phyloP scores from a whole-genome alignment of 2,797 vertebrate species.

The Leptatherina wallacei region DNA sequence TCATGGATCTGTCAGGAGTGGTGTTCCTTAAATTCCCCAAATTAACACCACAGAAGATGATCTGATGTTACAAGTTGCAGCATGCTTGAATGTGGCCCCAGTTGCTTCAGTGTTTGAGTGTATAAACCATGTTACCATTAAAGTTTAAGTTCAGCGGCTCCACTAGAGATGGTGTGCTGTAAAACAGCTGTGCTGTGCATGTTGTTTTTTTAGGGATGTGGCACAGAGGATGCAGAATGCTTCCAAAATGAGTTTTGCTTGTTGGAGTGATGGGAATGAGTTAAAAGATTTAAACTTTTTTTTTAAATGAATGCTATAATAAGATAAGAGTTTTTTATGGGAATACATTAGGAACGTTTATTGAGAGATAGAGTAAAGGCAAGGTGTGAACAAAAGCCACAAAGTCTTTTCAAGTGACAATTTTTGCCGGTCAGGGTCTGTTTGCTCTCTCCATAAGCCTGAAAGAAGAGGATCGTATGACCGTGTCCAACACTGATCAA shows the following conservation, averaged over 20 bases:
- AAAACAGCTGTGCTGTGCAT: too few species aligned
- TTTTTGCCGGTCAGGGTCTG: neutral
- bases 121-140: too few species aligned
- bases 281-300: too few species aligned
- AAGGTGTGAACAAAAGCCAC: too few species aligned
- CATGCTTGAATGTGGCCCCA: neutral
- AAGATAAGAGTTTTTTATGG: neutral
- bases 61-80: neutral
- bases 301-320: neutral
- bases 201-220: too few species aligned
- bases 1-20: neutral
- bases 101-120: too few species aligned
- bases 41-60: neutral
- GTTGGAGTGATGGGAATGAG: too few species aligned
- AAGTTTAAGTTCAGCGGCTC: too few species aligned
- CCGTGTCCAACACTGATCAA: constrained; percentile 3
- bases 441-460: constrained; percentile 5
- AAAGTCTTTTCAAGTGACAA: constrained; percentile 23
- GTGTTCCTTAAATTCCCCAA: neutral
- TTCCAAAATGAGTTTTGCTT: too few species aligned
- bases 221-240: too few species aligned
- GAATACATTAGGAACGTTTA: neutral
- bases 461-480: neutral
- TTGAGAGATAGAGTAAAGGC: neutral
- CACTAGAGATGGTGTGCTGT: too few species aligned